phyloP scores from a whole-genome alignment of 2,113 vertebrate species.

The Spermophilus dauricus region DNA sequence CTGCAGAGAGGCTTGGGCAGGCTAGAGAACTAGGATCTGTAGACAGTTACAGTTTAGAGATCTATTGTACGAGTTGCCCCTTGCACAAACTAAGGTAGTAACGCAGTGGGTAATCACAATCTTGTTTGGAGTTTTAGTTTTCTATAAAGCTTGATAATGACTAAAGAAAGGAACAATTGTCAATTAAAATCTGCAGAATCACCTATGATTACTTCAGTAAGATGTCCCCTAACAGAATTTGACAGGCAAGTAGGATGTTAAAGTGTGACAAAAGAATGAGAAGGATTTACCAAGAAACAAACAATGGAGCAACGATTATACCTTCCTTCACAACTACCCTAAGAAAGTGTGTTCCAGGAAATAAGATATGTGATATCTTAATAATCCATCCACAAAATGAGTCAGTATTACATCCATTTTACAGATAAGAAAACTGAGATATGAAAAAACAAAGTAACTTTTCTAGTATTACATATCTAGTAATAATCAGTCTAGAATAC shows the following conservation, averaged over 20 bases:
- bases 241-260: not conserved
- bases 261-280: not conserved
- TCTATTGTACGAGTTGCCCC: not conserved
- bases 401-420: not conserved
- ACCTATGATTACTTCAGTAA: not conserved
- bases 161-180: not conserved
- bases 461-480: not conserved
- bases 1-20: not conserved
- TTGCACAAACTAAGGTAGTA: slow-evolving; percentile 43
- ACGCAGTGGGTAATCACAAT: not conserved
- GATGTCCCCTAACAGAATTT: not conserved
- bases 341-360: not conserved
- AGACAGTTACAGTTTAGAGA: slow-evolving; percentile 12
- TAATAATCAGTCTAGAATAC: not conserved
- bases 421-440: not conserved
- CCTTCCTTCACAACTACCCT: not conserved
- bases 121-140: not conserved
- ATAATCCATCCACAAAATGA: not conserved
- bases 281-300: not conserved
- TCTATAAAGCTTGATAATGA: slow-evolving; percentile 43
- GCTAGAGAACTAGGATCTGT: not conserved
- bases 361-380: not conserved
- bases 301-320: not conserved
- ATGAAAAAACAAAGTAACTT: not conserved
- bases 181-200: not conserved